A percentile compares a stretch with the other conserved stretches of the same genome.
phyloP scores from a whole-genome alignment of 2,113 vertebrate species.

The Syngnathus typhle region DNA sequence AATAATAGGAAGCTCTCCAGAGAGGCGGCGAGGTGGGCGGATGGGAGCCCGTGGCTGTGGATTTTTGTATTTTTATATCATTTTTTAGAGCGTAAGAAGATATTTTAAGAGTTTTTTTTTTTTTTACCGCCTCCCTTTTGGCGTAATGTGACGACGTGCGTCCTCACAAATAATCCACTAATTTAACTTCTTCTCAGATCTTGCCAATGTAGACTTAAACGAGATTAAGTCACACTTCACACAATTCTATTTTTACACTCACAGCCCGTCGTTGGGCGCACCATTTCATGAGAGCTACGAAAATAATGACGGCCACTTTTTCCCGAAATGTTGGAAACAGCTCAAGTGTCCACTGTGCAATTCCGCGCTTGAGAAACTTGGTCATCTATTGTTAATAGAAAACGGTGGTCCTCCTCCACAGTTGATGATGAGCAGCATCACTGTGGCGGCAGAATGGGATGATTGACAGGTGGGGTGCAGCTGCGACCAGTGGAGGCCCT shows the following conservation, averaged over 20 bases:
- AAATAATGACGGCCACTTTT: not conserved
- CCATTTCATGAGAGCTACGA: not conserved
- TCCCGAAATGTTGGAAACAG: too few relatives aligned
- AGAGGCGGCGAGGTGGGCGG: slow-evolving; percentile 49
- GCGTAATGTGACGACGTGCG: slow-evolving; percentile 49
- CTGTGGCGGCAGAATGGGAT: slow-evolving; percentile 11
- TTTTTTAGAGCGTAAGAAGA: not conserved
- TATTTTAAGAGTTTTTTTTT: slow-evolving; percentile 51
- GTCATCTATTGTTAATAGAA: not conserved
- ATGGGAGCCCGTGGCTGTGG: slow-evolving; percentile 47
- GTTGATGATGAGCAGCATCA: not conserved
- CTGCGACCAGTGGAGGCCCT: slow-evolving; percentile 47
- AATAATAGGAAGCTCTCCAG: slow-evolving; percentile 54
- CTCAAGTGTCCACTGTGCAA: not conserved
- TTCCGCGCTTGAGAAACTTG: not conserved
- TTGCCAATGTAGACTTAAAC: slow-evolving; percentile 38
- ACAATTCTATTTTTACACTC: not conserved
- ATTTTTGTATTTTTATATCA: slow-evolving; percentile 23
- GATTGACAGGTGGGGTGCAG: slow-evolving; percentile 52
- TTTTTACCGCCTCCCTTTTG: slow-evolving; percentile 50
- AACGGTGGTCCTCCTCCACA: not conserved
- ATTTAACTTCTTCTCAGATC: slow-evolving; percentile 44
- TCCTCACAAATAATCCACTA: slow-evolving; percentile 46
- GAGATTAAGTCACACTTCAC: not conserved
- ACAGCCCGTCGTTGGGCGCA: not conserved